Base-by-base conservation (phyloP, 2,888 invertebrate genomes). In the Pollenia amentaria region DNA sequence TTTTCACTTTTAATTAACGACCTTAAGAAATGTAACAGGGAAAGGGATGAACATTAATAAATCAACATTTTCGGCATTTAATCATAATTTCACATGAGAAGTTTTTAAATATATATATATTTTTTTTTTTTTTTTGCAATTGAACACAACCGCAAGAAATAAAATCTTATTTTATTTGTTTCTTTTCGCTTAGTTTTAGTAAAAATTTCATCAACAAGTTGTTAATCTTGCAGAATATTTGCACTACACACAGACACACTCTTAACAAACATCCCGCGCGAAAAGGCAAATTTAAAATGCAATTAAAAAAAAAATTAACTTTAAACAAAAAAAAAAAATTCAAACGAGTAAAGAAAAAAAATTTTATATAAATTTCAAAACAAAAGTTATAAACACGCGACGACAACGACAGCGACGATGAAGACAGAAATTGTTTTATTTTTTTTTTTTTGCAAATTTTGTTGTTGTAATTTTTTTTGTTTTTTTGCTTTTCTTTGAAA, bases 311-410 rank as follows among this genome's bases (percentile, higher is more conserved):
- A 40, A 80, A 73, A 55, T 3, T 14, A 64, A 18, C 38, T 51
- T 69, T 42, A 29, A 79, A 29, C 79, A 67, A 79, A 70, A 55
- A 55, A 55, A 55, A 29, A 29, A 72, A 72, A 55, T 80, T 64
- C 55, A 72, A 64, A 64, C 44, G 42, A 72, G 29, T 46, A 46
- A 51, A 53, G 44, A 38, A 76, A 69, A 16, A 48, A 18, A 9
- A 11, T 11, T 46, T 55, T 21, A 18, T 55, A 40, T 44, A 60
- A 72, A 73, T 84, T 84, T 73, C 84, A 73, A 84, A 84, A 84
- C 78, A 84, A 84, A 84, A 73, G 72, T 10, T 53, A 57, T 60
- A 60, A 84, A 84, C 84, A 78, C 84, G 84, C 84, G 84, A 84
- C 84, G 78, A 84, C 73, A 84, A 84, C 77, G 72, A 67, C 67